These are phyloP conservation scores for Sussaba pulchella DNA, from an alignment of 2,888 invertebrate species.

Conservation along the genomic window DNA sequence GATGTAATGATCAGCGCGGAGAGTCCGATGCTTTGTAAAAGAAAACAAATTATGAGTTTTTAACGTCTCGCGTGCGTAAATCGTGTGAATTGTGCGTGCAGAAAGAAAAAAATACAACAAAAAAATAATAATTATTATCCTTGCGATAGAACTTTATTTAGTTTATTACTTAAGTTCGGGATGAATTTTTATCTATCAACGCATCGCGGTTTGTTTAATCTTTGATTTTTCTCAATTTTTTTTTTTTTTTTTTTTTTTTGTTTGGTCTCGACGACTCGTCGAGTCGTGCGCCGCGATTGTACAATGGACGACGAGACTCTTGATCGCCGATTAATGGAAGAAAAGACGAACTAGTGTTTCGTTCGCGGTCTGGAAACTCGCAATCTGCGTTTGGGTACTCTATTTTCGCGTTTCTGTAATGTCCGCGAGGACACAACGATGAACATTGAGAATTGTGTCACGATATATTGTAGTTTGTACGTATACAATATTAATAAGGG, in stretches of 20 bases:
- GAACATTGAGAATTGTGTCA: slow-evolving; percentile 53
- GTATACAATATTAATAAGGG: slow-evolving; percentile 48
- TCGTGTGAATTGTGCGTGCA: neutral
- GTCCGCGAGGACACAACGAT: slow-evolving; percentile 36
- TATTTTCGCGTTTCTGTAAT: slow-evolving; percentile 48
- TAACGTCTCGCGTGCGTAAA: too few relatives aligned
- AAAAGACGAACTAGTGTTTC: slow-evolving; percentile 13
- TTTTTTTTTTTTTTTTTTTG: neutral
- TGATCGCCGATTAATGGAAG: slow-evolving; percentile 16
- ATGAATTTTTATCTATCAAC: neutral
- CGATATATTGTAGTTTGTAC: slow-evolving; percentile 52
- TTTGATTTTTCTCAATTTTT: slow-evolving; percentile 8
- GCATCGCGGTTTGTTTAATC: neutral
- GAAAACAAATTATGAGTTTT: slow-evolving; percentile 4
- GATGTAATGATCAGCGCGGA: slow-evolving; percentile 10
- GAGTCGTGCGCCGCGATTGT: neutral
- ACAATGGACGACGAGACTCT: slow-evolving; percentile 27
- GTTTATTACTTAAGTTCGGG: neutral
- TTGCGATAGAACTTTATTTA: slow-evolving; percentile 1
- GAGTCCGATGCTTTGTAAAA: slow-evolving; percentile 1
- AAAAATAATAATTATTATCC: neutral
- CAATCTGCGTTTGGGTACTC: slow-evolving; percentile 33
- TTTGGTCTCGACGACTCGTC: neutral
- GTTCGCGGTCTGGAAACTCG: slow-evolving; percentile 22
- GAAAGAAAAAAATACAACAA: neutral